A percentile compares a stretch with the other conserved stretches of the same genome.
Evolutionary conservation across 2,797 vertebrate species (phyloP).

Genomic region (Cuculus canorus): DNA sequence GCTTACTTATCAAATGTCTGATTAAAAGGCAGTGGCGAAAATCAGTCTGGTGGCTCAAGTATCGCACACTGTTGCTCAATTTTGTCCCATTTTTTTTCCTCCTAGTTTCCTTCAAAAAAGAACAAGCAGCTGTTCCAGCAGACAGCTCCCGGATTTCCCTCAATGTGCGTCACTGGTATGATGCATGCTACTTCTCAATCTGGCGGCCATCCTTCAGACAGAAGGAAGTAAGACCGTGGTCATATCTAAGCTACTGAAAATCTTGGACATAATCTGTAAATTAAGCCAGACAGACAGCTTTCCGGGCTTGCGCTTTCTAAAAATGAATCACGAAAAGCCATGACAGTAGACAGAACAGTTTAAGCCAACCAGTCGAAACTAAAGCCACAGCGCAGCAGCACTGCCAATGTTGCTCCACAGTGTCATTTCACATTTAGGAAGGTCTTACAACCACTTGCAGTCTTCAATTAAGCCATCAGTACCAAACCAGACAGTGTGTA

Average conservation of each 20-base stretch:
- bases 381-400: slow-evolving; percentile 7
- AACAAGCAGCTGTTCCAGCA: slow-evolving; percentile 57
- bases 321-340: slow-evolving; percentile 54
- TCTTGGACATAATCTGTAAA: slow-evolving; percentile 31
- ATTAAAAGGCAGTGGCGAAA: not conserved
- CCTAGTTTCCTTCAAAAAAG: not conserved
- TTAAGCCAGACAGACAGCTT: slow-evolving; percentile 46
- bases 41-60: slow-evolving; percentile 18
- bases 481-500: not conserved
- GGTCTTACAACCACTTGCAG: not conserved
- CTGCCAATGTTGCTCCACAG: slow-evolving; percentile 34
- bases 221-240: slow-evolving; percentile 36
- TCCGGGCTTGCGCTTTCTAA: slow-evolving; percentile 47
- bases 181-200: slow-evolving; percentile 43
- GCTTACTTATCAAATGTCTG: slow-evolving; percentile 45
- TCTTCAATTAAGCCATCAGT: slow-evolving; percentile 43
- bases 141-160: slow-evolving; percentile 69
- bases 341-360: not conserved
- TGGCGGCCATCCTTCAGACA: slow-evolving; percentile 62
- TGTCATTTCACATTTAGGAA: slow-evolving; percentile 24
- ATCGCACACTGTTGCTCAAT: slow-evolving; percentile 15
- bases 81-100: not conserved
- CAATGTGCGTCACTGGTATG: slow-evolving; percentile 41
- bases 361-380: slow-evolving; percentile 12
- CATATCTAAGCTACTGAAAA: slow-evolving; percentile 58